Percentiles rank a stretch among this genome's conserved stretches.
These are phyloP conservation scores for Eurypyga helias DNA, from an alignment of 2,113 vertebrate species.

Conservation along the genomic window DNA sequence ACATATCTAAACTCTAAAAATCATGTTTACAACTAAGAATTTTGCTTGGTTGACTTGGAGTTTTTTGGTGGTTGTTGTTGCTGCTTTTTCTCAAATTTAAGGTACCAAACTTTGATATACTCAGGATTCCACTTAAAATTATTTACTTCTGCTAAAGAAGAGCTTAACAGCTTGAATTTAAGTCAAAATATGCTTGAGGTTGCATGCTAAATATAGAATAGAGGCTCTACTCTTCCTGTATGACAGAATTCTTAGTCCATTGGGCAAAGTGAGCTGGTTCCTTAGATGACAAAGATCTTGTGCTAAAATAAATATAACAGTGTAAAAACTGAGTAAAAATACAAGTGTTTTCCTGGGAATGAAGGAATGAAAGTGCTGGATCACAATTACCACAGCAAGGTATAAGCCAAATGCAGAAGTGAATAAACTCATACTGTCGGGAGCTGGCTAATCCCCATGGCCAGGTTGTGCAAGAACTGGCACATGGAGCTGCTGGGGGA, in stretches of 20 bases:
- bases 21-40: fast-evolving
- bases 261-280: background rate
- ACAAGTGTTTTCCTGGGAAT: background rate
- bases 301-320: background rate
- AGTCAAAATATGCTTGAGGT: background rate
- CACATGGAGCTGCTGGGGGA: background rate
- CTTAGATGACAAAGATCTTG: background rate
- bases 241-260: background rate
- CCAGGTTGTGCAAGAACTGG: background rate
- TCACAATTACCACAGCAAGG: background rate
- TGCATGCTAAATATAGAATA: background rate
- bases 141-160: background rate
- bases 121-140: background rate
- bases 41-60: background rate
- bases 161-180: background rate
- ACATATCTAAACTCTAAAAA: background rate
- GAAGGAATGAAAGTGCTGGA: background rate
- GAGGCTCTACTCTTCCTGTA: background rate
- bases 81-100: background rate
- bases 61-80: background rate
- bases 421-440: background rate
- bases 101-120: background rate
- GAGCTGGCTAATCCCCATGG: background rate
- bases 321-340: background rate
- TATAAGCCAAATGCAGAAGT: background rate